Evolutionary conservation across 1,140 invertebrate genomes (phyloP), one percentile per base, ranked within the genome.

Genomic region (Myzus persicae): DNA sequence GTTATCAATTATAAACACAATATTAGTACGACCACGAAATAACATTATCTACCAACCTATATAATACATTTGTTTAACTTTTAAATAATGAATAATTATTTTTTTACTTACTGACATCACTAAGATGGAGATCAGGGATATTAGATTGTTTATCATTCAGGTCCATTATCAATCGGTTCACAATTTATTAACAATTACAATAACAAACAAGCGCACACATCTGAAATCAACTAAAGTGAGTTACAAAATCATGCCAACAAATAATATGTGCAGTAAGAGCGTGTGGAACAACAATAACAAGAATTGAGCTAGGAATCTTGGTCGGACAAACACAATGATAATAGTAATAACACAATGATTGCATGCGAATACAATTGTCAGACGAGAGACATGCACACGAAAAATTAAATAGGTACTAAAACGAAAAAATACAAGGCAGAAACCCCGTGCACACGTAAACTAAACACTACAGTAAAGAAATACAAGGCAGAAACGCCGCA

Each of bases 101-200:
- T n/a, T n/a, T 67, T 67, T 96, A 97, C 97, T 97, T 95, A 97
- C 97, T 96, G 96, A 97, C 96, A 97, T 97, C 97, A 96, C 96
- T 97, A 95, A 97, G 96, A 94, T 97, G 96, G 94, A 97, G 95
- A 95, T 95, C 96, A 84, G 95, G 93, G 59, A 95, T 94, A 93
- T 94, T 94, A 67, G 93, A 93, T 91, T 94, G 93, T n/a, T 90
- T 59, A 89, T 94, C 92, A 67, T 94, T 94, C 42, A 92, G 59
- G 44, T 94, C 94, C 94, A 94, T 94, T 88, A 90, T 93, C 81
- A 82, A 82, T 84, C 9, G 46, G 24, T 93, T 81, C 90, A 92
- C 31, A 93, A 82, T 93, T 85, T 44, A 90, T 67, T 40, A 92
- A 92, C 91, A 93, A 93, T 85, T 93, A 84, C 38, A 82, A 82